A percentile compares a stretch with the other conserved stretches of the same genome.
Evolutionary conservation across 1,140 invertebrate genomes (phyloP).

Genomic region (Pachypsylla venusta): DNA sequence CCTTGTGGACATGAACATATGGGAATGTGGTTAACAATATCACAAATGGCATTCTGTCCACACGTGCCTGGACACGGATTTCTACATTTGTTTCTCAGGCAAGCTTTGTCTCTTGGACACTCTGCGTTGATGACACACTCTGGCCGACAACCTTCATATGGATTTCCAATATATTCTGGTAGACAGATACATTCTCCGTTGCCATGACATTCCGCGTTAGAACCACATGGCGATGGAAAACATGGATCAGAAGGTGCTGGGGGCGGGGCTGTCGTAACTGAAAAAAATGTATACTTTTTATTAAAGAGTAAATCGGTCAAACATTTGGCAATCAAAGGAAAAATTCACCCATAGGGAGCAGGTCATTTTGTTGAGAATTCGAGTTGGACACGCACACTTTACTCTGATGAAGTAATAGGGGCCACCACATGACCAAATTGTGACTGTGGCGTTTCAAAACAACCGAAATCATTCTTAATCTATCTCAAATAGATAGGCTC

Average conservation of each 20-base stretch:
- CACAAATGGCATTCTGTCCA: conserved; percentile 50
- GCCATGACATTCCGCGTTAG: conserved; percentile 43
- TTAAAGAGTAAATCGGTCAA: no score
- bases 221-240: conserved; percentile 47
- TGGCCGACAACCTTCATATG: conserved; percentile 48
- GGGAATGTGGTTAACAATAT: conserved; percentile 50
- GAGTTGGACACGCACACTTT: no score
- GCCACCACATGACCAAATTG: no score
- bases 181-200: conserved; percentile 42
- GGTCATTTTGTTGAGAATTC: no score
- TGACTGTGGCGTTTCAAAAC: no score
- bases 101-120: conserved; percentile 46
- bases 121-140: conserved; percentile 52
- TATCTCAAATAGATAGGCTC: no score
- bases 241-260: conserved; percentile 34
- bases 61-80: conserved; percentile 62
- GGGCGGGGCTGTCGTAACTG: conserved; percentile 19
- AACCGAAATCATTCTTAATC: no score
- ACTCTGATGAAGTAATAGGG: no score
- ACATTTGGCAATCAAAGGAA: no score
- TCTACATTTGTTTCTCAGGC: conserved; percentile 48
- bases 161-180: conserved; percentile 48
- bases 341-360: no score
- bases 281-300: no score
- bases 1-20: conserved; percentile 50